Evolutionary conservation across 2,888 invertebrate species (phyloP).

Genomic region (Lithophane ornitopus): DNA sequence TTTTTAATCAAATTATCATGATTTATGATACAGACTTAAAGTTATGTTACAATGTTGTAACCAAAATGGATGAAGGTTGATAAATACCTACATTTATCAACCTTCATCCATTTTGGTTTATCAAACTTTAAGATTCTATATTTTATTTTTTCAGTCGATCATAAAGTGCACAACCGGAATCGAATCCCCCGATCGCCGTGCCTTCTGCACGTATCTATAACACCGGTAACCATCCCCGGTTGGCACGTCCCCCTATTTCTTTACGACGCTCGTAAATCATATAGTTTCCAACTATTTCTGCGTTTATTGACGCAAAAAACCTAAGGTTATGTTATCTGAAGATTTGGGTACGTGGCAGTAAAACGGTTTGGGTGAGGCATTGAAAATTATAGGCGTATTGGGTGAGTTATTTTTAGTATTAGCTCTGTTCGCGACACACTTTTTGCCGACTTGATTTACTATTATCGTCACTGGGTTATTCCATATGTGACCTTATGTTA

Average conservation of each 20-base stretch:
- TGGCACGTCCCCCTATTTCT: constrained; percentile 58
- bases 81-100: too few species aligned
- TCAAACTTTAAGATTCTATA: background rate
- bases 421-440: constrained; percentile 9
- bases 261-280: constrained; percentile 65
- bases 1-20: too few species aligned
- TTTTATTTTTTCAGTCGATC: background rate
- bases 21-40: too few species aligned
- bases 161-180: constrained; percentile 35
- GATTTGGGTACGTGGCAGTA: constrained; percentile 51
- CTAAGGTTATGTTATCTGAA: constrained; percentile 44
- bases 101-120: background rate
- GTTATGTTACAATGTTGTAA: too few species aligned
- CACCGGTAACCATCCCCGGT: constrained; percentile 56
- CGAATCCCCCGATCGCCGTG: constrained; percentile 11
- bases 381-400: constrained; percentile 52
- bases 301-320: constrained; percentile 65
- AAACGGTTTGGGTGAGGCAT: constrained; percentile 50
- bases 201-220: constrained; percentile 10
- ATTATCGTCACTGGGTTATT: constrained; percentile 1
- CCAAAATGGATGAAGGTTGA: too few species aligned
- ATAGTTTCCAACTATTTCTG: constrained; percentile 63
- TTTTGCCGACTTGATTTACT: constrained; percentile 29
- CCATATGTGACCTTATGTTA: background rate
- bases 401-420: constrained; percentile 26